A percentile compares a stretch with the other conserved stretches of the same genome.
Conservation (phyloP, 2,888 invertebrate species). For the Heliconius ethilla region DNA sequence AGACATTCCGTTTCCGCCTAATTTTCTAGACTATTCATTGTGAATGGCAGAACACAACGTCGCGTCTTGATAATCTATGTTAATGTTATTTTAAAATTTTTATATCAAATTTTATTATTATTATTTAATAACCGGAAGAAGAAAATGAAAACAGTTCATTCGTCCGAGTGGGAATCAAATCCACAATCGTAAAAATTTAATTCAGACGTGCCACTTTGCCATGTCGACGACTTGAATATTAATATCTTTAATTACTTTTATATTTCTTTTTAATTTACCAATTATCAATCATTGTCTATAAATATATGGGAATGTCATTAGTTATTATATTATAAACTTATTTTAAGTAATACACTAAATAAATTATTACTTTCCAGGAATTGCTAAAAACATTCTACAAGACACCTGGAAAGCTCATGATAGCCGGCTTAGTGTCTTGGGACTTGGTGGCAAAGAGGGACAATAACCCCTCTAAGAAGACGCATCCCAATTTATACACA, state of each 20-base stretch:
- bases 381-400: conserved; percentile 84
- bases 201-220: background rate
- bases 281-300: background rate
- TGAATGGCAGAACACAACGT: no score
- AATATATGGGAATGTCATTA: background rate
- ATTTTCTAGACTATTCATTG: no score
- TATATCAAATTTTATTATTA: no score
- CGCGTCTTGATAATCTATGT: no score
- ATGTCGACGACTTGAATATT: background rate
- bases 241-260: background rate
- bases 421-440: conserved; percentile 95
- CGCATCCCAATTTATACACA: conserved; percentile 88
- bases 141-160: background rate
- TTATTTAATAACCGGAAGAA: no score
- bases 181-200: background rate
- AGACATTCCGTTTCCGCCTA: no score
- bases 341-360: no score
- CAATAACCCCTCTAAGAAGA: conserved; percentile 86
- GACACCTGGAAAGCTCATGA: conserved; percentile 87
- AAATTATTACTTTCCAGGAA: conserved; percentile 63
- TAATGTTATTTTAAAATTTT: no score
- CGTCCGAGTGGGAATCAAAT: background rate
- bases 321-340: background rate
- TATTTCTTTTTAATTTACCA: background rate
- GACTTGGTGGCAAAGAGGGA: conserved; percentile 91